A percentile compares a stretch with the other conserved stretches of the same genome.
phyloP scores from a whole-genome alignment of 2,797 vertebrate genomes.

The Pteropus rufus region DNA sequence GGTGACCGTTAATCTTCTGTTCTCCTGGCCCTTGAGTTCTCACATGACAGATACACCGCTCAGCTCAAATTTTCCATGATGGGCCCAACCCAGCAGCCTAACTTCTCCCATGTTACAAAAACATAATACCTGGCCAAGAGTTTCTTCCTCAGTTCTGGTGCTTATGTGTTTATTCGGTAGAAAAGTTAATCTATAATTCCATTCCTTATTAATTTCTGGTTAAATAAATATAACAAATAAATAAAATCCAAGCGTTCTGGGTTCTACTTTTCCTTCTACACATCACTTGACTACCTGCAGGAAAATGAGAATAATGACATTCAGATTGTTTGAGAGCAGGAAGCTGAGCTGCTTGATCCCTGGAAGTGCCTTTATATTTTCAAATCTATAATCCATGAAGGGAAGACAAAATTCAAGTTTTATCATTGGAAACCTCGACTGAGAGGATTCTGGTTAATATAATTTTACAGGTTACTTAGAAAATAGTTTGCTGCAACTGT shows the following conservation, averaged over 20 bases:
- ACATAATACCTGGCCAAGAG: background rate
- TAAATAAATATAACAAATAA: background rate
- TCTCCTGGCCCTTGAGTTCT: background rate
- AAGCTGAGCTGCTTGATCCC: background rate
- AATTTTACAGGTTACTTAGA: background rate
- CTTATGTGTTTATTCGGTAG: background rate
- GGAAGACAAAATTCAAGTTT: background rate
- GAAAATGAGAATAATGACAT: background rate
- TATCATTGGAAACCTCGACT: background rate
- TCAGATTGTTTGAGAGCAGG: background rate
- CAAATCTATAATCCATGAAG: background rate
- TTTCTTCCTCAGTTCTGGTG: background rate
- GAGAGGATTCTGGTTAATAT: background rate
- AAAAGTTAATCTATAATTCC: background rate
- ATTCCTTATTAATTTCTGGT: background rate
- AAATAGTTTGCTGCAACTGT: background rate
- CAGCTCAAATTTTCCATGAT: background rate
- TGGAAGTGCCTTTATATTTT: background rate
- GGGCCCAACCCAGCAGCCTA: fast-evolving
- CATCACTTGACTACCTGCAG: background rate
- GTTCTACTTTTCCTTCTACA: background rate
- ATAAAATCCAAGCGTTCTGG: background rate
- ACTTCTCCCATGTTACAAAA: background rate
- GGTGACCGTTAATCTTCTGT: background rate
- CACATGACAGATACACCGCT: background rate